Evolutionary conservation across 64 coral and sea anemone species (phyloP).

Genomic region (Montipora sp.): DNA sequence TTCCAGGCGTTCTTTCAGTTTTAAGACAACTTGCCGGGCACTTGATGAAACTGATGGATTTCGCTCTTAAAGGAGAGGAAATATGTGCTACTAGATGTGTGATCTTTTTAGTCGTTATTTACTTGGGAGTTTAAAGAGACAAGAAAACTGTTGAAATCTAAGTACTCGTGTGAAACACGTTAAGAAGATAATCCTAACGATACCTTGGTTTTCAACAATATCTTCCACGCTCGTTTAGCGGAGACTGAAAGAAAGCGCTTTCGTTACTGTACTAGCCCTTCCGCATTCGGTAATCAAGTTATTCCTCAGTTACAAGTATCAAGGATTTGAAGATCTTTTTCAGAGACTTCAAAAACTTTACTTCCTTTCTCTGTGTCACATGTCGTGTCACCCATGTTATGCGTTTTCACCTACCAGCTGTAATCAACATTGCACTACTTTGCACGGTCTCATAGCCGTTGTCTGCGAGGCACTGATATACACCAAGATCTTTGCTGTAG

Average conservation of each 20-base stretch:
- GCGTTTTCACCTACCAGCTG: slow-evolving; percentile 28
- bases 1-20: slow-evolving; percentile 29
- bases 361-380: neutral
- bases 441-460: slow-evolving; percentile 77
- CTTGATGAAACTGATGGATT: slow-evolving; percentile 46
- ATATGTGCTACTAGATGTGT: neutral
- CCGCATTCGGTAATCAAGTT: no score
- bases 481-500: slow-evolving; percentile 73
- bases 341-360: no score
- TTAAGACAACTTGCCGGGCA: slow-evolving; percentile 38
- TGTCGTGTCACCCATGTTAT: neutral
- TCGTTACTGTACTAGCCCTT: neutral
- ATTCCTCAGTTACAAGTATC: no score
- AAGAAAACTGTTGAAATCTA: neutral
- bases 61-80: neutral
- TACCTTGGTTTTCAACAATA: no score
- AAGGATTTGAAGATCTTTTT: no score
- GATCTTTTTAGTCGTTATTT: no score
- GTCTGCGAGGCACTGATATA: slow-evolving; percentile 89
- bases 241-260: neutral
- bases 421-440: slow-evolving; percentile 77
- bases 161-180: no score
- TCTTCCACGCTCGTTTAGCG: neutral
- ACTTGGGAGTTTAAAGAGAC: no score
- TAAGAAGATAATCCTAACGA: no score